phyloP scores from a whole-genome alignment of 2,797 vertebrate species.

The Sebastes vulpes region DNA sequence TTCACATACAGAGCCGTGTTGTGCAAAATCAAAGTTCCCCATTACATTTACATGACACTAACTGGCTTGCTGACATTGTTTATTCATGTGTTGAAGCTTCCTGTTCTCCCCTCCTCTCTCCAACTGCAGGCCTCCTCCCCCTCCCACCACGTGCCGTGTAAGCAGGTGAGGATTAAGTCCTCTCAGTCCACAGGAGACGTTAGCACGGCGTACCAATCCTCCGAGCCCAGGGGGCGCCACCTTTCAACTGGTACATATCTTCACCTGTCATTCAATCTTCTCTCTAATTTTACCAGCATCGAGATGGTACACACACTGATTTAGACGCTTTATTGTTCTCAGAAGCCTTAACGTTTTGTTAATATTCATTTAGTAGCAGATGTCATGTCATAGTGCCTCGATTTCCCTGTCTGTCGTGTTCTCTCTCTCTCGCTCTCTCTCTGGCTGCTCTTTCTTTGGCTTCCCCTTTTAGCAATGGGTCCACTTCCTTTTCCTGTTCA shows the following conservation, averaged over 20 bases:
- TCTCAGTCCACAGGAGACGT: constrained; percentile 95
- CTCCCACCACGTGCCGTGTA: constrained; percentile 87
- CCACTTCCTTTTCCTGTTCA: constrained; percentile 95
- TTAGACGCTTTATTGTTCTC: not conserved
- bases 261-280: not conserved
- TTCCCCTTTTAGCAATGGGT: constrained; percentile 92
- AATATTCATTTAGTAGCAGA: not conserved
- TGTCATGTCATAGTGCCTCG: not conserved
- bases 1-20: constrained; percentile 27
- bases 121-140: constrained; percentile 83
- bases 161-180: constrained; percentile 96
- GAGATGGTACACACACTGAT: not conserved
- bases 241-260: constrained; percentile 91
- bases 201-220: constrained; percentile 89
- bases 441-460: constrained; percentile 84
- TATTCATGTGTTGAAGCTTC: not conserved
- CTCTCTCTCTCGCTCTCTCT: constrained; percentile 24
- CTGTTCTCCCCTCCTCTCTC: not conserved
- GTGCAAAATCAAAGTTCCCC: constrained; percentile 56
- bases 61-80: not conserved
- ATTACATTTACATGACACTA: not conserved
- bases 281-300: not conserved
- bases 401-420: constrained; percentile 3
- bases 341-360: not conserved
- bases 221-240: constrained; percentile 93